These are phyloP conservation scores for Muscidifurax raptorellus DNA, from an alignment of 1,140 invertebrate species.

Conservation along the genomic window DNA sequence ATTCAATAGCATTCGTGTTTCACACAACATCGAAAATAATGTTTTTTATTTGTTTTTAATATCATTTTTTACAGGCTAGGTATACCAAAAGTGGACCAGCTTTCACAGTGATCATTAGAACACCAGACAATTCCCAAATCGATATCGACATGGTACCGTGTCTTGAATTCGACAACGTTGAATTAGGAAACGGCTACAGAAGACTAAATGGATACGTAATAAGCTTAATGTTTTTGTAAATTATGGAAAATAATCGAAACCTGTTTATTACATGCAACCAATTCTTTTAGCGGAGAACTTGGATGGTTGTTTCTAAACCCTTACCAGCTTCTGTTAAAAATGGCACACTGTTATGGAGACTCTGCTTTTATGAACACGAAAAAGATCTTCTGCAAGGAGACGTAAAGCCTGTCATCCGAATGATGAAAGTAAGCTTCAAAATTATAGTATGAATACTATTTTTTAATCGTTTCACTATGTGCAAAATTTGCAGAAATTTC, in stretches of 20 bases:
- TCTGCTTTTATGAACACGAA: constrained; percentile 58
- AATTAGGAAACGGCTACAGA: constrained; percentile 29
- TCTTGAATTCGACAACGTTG: constrained; percentile 64
- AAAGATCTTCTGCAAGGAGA: constrained; percentile 52
- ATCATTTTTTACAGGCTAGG: constrained; percentile 61
- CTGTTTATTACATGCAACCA: background rate
- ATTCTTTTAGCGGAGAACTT: constrained; percentile 42
- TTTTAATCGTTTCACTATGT: background rate
- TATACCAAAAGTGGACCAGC: constrained; percentile 73
- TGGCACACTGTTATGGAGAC: constrained; percentile 55
- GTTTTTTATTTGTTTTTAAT: background rate
- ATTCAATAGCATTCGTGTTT: constrained; percentile 8
- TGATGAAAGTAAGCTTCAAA: constrained; percentile 58
- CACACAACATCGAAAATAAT: background rate
- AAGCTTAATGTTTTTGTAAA: background rate
- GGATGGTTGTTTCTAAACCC: constrained; percentile 59
- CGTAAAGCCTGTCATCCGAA: constrained; percentile 59
- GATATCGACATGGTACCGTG: constrained; percentile 74
- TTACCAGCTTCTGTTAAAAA: background rate
- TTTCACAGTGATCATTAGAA: constrained; percentile 69
- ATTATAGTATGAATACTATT: background rate
- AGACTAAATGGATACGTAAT: constrained; percentile 4
- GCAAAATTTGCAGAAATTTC: constrained; percentile 60
- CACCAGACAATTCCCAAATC: constrained; percentile 55
- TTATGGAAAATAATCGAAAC: too few relatives aligned